A percentile compares a stretch with the other conserved stretches of the same genome.
phyloP scores from a whole-genome alignment of 2,113 vertebrate species.

The Prunella fulvescens region DNA sequence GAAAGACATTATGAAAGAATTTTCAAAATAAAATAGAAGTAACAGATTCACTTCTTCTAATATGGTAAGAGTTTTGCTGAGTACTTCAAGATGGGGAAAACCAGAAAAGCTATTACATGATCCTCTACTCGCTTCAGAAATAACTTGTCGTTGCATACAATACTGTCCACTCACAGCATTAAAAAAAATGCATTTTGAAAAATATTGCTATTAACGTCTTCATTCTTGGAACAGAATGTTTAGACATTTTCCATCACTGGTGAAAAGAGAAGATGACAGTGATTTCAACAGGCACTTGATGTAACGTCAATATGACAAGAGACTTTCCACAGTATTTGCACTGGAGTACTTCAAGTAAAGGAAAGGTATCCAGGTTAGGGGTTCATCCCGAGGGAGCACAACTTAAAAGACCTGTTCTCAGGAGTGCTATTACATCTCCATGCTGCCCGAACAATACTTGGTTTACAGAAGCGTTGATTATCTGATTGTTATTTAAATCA shows the following conservation, averaged over 20 bases:
- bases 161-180: background rate
- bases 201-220: background rate
- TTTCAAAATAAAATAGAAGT: background rate
- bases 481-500: background rate
- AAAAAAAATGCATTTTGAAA: background rate
- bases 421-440: background rate
- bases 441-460: background rate
- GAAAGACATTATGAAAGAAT: background rate
- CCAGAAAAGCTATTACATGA: background rate
- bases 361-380: background rate
- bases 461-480: background rate
- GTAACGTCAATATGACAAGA: background rate
- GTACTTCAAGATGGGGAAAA: background rate
- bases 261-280: background rate
- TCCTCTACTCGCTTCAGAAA: constrained; percentile 18
- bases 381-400: background rate
- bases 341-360: background rate
- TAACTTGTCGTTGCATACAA: background rate
- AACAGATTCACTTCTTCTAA: constrained; percentile 31
- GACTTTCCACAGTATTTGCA: background rate
- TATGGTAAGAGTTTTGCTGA: background rate
- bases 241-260: background rate
- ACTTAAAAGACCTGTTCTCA: background rate
- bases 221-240: background rate
- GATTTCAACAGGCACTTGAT: background rate